phyloP scores from a whole-genome alignment of 2,888 invertebrate species.

The Drosophila quinaria region DNA sequence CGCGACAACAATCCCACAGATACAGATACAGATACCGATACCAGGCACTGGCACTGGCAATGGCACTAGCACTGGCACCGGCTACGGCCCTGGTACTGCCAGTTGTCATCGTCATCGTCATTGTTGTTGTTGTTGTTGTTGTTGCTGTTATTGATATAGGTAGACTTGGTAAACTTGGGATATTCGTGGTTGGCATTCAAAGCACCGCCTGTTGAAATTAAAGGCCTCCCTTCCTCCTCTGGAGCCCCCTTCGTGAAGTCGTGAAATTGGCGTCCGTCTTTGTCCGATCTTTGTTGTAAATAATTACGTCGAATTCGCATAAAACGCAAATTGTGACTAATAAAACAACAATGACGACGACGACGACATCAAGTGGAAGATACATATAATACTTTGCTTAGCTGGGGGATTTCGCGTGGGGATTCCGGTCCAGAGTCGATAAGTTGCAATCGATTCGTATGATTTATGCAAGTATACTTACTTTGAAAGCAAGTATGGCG shows the following conservation, averaged over 20 bases:
- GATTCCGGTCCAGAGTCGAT: slow-evolving; percentile 55
- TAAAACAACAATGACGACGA: slow-evolving; percentile 50
- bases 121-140: background rate
- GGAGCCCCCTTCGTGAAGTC: slow-evolving; percentile 4
- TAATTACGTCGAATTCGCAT: slow-evolving; percentile 66
- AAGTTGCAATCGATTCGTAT: slow-evolving; percentile 64
- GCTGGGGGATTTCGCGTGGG: slow-evolving; percentile 51
- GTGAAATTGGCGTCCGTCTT: slow-evolving; percentile 33
- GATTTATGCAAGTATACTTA: slow-evolving; percentile 53
- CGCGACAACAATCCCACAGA: slow-evolving; percentile 68
- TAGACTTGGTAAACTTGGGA: slow-evolving; percentile 22
- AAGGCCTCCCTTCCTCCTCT: slow-evolving; percentile 16
- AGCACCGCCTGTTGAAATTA: slow-evolving; percentile 55
- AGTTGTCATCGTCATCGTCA: slow-evolving; percentile 44
- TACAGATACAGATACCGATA: slow-evolving; percentile 59
- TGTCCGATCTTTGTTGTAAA: slow-evolving; percentile 67
- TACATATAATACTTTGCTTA: slow-evolving; percentile 27
- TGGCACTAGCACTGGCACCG: slow-evolving; percentile 12
- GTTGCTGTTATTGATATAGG: slow-evolving; percentile 29
- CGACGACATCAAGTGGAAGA: slow-evolving; percentile 37
- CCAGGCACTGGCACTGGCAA: slow-evolving; percentile 18
- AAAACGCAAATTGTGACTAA: slow-evolving; percentile 67
- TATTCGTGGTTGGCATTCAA: slow-evolving; percentile 49
- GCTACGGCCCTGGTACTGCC: slow-evolving; percentile 35
- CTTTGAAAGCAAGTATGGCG: background rate